Conservation (phyloP, 2,113 vertebrate genomes). For the Sus scrofa region DNA sequence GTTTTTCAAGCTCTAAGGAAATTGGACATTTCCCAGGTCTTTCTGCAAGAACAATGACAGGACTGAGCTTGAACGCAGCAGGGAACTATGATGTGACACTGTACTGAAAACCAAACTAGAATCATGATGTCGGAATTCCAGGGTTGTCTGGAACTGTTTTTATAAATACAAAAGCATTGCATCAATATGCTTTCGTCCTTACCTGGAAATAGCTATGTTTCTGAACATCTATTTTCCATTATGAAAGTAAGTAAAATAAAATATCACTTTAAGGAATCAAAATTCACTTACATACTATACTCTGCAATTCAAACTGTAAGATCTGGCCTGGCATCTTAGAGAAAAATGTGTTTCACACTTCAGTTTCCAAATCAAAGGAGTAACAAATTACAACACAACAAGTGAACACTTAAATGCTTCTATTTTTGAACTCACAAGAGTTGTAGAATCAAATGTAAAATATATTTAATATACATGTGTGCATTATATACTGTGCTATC, state of each 20-base stretch:
- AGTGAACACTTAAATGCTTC: not conserved
- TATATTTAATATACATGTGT: not conserved
- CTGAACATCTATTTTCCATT: not conserved
- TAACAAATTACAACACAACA: not conserved
- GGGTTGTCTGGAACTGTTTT: not conserved
- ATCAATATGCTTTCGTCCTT: not conserved
- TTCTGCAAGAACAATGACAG: not conserved
- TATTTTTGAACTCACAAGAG: not conserved
- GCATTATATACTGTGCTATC: not conserved
- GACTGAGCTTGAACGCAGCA: not conserved
- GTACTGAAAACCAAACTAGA: not conserved
- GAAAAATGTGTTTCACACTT: not conserved
- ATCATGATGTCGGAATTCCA: not conserved
- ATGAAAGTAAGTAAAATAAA: constrained; percentile 1
- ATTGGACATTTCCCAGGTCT: not conserved
- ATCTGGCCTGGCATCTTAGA: not conserved
- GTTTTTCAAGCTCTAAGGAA: not conserved
- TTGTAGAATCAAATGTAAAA: not conserved
- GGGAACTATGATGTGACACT: not conserved
- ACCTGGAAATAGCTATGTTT: not conserved
- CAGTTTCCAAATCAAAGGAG: constrained; percentile 1
- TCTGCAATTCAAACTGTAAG: not conserved
- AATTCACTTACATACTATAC: not conserved
- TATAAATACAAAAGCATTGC: not conserved
- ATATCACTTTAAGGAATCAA: not conserved